Percentiles rank a stretch among this genome's conserved stretches.
Evolutionary conservation across 2,113 vertebrate species (phyloP).

Genomic region (Tiliqua scincoides): DNA sequence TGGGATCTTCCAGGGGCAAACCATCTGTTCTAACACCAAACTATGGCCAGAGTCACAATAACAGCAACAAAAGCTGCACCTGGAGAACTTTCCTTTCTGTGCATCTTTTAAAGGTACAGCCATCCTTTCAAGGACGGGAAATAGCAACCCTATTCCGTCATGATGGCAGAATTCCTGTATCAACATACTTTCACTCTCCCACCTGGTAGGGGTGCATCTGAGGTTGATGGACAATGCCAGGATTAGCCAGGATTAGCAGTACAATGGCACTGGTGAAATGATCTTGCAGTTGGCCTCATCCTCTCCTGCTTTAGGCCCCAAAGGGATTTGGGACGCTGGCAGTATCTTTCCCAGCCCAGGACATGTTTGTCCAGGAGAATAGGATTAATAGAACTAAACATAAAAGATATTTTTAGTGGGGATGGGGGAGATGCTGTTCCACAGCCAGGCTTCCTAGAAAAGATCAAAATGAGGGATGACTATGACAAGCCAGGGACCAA

Average conservation of each 20-base stretch:
- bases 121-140: neutral
- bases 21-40: no score
- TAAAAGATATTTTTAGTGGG: neutral
- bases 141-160: neutral
- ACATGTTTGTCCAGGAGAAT: slow-evolving; percentile 16
- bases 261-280: slow-evolving; percentile 10
- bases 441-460: neutral
- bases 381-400: slow-evolving; percentile 15
- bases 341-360: neutral
- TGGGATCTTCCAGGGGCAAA: no score
- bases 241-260: slow-evolving; percentile 25
- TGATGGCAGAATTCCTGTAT: neutral
- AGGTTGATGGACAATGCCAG: slow-evolving; percentile 10
- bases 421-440: slow-evolving; percentile 25
- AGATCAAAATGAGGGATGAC: neutral
- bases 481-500: slow-evolving; percentile 21
- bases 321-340: slow-evolving; percentile 19
- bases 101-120: neutral
- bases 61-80: neutral
- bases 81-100: slow-evolving; percentile 7
- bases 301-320: slow-evolving; percentile 13
- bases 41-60: neutral
- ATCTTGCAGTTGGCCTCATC: slow-evolving; percentile 18
- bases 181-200: slow-evolving; percentile 16
- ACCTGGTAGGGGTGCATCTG: slow-evolving; percentile 22